Base-by-base conservation (phyloP, 2,888 invertebrate genomes). In the Nephrotoma flavescens region DNA sequence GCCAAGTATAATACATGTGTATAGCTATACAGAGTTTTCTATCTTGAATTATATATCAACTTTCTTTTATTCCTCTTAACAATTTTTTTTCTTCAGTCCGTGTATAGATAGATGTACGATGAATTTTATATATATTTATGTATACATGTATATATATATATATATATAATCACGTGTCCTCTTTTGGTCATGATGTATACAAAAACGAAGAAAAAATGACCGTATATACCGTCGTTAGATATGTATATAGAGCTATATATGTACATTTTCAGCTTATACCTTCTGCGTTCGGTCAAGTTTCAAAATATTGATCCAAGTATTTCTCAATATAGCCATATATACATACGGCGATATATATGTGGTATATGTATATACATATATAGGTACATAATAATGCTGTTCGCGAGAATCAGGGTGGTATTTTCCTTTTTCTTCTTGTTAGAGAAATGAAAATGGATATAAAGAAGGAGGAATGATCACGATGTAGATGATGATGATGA, bases 271-370 rank as follows among this genome's bases (percentile, higher is more conserved):
- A 45, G 86, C 52, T 52, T 45, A 86, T 86, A 52, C 52, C 86
- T 52, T 86, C 86, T 86, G 86, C 52, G 86, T 86, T 86, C 86
- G 86, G 86, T 86, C 86, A 86, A 86, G 86, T 86, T 86, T 86
- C 86, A 86, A 52, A 86, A 86, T 86, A 86, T 86, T 86, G 86
- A 86, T 86, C 86, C 86, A 86, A 86, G 42, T 15, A 45, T 52
- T 86, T 86, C 86, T 86, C 86, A 86, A 45, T 85, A 85, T 45
- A 85, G 19, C 4, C 42, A 42, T 52, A 71, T 31, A 71, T 71
- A 52, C 15, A 52, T 52, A 52, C 52, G 52, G 15, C 52, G 41
- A 85, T 85, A 85, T 85, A 42, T 85, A 85, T 85, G 15, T 85
- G 9, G 6, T 11, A 9, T 85, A 15, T 85, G 9, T 42, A 42